These are phyloP conservation scores for Pelochelys cantorii DNA, from an alignment of 2,797 vertebrate species.

Conservation along the genomic window DNA sequence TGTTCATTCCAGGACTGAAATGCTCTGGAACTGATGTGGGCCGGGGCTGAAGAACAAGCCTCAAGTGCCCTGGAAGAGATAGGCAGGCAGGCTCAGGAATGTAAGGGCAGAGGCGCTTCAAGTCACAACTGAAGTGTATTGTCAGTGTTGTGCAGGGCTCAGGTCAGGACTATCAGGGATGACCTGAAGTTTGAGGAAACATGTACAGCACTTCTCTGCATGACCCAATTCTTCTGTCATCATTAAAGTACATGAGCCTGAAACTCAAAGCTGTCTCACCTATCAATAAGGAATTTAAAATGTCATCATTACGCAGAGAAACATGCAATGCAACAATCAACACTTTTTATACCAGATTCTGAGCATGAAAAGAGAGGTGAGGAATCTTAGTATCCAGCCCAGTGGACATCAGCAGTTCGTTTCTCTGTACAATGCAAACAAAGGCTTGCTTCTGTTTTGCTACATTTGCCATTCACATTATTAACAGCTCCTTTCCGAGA, in stretches of 20 bases:
- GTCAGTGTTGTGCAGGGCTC: rapidly evolving
- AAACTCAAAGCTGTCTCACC: neutral
- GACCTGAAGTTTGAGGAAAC: neutral
- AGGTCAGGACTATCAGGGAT: rapidly evolving
- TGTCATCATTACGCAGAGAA: neutral
- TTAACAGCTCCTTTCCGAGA: neutral
- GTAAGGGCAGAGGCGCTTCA: neutral
- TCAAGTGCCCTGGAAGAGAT: neutral
- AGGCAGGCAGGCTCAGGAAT: rapidly evolving
- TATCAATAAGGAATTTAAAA: neutral
- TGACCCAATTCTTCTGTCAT: neutral
- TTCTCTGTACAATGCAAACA: rapidly evolving
- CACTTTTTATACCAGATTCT: rapidly evolving
- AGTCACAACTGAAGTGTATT: rapidly evolving
- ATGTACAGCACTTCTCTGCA: rapidly evolving
- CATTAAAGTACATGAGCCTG: rapidly evolving
- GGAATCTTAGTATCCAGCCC: rapidly evolving
- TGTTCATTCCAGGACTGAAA: neutral
- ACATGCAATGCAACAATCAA: rapidly evolving
- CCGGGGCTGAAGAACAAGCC: rapidly evolving
- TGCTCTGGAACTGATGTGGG: neutral
- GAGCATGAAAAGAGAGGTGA: neutral
- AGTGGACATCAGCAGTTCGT: neutral
- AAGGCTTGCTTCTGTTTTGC: rapidly evolving
- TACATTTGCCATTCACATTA: rapidly evolving